Base-by-base conservation (phyloP, 2,113 vertebrate species). In the Picathartes gymnocephalus region DNA sequence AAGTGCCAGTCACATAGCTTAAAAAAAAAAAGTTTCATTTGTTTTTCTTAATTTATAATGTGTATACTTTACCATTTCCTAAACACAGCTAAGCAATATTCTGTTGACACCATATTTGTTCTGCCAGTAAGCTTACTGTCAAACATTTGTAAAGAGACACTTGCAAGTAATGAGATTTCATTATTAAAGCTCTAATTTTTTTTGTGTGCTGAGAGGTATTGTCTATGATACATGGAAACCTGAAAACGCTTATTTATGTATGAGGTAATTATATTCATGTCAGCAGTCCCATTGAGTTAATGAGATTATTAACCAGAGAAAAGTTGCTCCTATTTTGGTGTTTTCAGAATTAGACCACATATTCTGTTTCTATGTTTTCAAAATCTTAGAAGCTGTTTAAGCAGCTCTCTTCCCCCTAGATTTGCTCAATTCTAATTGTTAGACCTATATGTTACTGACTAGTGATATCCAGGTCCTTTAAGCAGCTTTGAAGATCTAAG, bases 231-330 rank as follows among this genome's bases (percentile, higher is more conserved):
- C 17, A 6, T 0, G 0, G 17, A 94, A 95, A 86, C 35, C 54
- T 62, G 62, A 82, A 95, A 93, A 96, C 0, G 6, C 19, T 92
- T 94, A 78, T 95, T 44, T 80, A 80, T 88, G 51, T 74, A 93
- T 92, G 76, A 92, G 27, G 51, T 81, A 93, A 93, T 93, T 95
- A 74, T 71, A 88, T 81, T 94, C 76, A 70, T 90, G 64, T 86
- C 92, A 95, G 60, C 27, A 74, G 44, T 81, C 56, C 64, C 51
- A 78, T 40, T 94, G 82, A 88, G 68, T 78, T 93, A 94, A 96
- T 84, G 64, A 93, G 86, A 94, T 92, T 96, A 92, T 92, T 81
- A 90, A 66, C 60, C 81, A 62, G 7, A 90, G 21, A 93, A 86
- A 90, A 94, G 42, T 90, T 93, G 58, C 5, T 90, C 2, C 39